phyloP scores from a whole-genome alignment of 2,888 invertebrate species.

The Arctia plantaginis region DNA sequence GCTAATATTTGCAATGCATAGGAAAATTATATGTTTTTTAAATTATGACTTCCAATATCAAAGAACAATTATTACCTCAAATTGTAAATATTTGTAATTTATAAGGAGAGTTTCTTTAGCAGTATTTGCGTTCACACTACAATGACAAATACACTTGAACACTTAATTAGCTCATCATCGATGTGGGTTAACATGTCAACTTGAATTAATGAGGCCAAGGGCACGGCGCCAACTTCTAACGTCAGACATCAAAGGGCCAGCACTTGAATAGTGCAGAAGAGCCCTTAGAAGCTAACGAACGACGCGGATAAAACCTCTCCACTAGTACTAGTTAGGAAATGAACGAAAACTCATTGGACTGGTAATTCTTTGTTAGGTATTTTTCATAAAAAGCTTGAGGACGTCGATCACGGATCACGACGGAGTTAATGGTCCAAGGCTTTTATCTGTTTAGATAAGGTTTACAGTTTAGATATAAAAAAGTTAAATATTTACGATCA shows the following conservation, averaged over 20 bases:
- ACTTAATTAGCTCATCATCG: slow-evolving; percentile 27
- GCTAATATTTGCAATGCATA: not conserved
- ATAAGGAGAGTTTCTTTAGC: not conserved
- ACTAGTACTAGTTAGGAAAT: slow-evolving; percentile 57
- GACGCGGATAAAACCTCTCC: slow-evolving; percentile 52
- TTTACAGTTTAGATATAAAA: not conserved
- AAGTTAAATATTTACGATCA: not conserved
- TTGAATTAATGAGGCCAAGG: slow-evolving; percentile 66
- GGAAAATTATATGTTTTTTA: not conserved
- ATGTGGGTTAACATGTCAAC: slow-evolving; percentile 59
- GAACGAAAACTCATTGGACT: slow-evolving; percentile 46
- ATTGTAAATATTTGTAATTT: not conserved
- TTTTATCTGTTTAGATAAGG: not conserved
- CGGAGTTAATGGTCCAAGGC: not conserved
- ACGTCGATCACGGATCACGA: not conserved
- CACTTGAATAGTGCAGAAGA: slow-evolving; percentile 58
- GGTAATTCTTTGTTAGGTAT: slow-evolving; percentile 25
- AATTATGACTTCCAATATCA: not conserved
- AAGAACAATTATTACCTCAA: not conserved
- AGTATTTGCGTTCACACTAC: not conserved
- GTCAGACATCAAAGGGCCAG: slow-evolving; percentile 68
- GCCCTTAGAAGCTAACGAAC: slow-evolving; percentile 67
- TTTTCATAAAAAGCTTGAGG: not conserved
- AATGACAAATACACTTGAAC: not conserved
- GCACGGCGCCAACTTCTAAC: slow-evolving; percentile 49